Conservation (phyloP, 2,888 invertebrate genomes). For the Tenthredo notha region DNA sequence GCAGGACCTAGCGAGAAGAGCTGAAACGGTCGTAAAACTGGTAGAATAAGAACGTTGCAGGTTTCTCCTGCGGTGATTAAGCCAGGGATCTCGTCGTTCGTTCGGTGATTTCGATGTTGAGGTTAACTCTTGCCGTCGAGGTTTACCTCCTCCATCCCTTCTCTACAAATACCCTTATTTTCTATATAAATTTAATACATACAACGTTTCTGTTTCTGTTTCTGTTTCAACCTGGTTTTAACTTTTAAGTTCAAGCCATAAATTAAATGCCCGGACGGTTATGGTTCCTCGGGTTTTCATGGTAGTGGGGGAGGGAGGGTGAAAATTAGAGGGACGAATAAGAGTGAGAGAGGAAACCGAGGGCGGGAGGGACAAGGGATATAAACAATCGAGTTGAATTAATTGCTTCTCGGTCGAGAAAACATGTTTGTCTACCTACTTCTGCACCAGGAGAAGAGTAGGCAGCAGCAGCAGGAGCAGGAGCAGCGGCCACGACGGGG, state of each 20-base stretch:
- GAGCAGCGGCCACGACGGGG: neutral
- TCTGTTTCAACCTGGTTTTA: conserved; percentile 5
- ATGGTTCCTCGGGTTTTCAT: conserved; percentile 31
- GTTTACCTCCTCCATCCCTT: neutral
- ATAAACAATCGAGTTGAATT: conserved; percentile 51
- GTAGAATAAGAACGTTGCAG: conserved; percentile 44
- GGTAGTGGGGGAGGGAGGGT: neutral
- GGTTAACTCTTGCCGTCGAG: conserved; percentile 14
- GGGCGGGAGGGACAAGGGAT: neutral
- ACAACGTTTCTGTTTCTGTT: neutral
- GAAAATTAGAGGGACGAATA: conserved; percentile 11
- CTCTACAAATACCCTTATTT: neutral
- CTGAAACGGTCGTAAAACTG: conserved; percentile 42
- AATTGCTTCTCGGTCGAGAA: conserved; percentile 50
- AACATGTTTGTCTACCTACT: conserved; percentile 49
- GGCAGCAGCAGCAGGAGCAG: neutral
- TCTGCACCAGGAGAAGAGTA: neutral
- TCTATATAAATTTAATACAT: conserved; percentile 7
- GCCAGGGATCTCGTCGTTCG: conserved; percentile 26
- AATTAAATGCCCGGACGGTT: conserved; percentile 42
- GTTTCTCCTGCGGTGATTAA: conserved; percentile 43
- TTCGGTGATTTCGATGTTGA: conserved; percentile 41
- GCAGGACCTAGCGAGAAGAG: conserved; percentile 32
- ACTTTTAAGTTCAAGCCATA: conserved; percentile 41
- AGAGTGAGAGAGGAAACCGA: neutral